Evolutionary conservation across 2,797 vertebrate species (phyloP).

Genomic region (Myotis vivesi): DNA sequence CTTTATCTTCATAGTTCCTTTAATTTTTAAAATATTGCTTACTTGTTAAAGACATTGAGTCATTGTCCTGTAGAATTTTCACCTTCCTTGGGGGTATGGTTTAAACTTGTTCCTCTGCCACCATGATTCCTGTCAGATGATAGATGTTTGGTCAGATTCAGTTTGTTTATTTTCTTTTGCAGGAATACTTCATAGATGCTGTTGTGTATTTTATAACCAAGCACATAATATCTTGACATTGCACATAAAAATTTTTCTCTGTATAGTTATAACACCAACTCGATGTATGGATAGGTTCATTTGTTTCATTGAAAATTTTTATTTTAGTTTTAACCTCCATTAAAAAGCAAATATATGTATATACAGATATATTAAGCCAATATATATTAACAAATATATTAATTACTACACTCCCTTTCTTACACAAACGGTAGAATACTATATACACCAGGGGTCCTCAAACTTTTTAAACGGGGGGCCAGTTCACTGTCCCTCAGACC

Average conservation of each 20-base stretch:
- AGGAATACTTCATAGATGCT: not conserved
- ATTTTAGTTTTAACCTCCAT: not conserved
- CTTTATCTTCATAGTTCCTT: not conserved
- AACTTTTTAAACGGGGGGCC: no score
- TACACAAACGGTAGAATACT: not conserved
- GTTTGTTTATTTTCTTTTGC: not conserved
- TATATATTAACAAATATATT: not conserved
- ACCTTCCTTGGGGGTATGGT: not conserved
- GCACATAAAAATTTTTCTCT: not conserved
- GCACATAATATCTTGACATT: fast-evolving
- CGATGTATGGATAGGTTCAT: not conserved
- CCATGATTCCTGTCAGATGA: not conserved
- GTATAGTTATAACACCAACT: not conserved
- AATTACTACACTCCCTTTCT: not conserved
- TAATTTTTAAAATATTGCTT: not conserved
- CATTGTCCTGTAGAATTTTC: not conserved
- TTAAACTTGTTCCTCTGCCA: not conserved
- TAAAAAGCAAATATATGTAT: not conserved
- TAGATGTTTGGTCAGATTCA: not conserved
- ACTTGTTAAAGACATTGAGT: not conserved
- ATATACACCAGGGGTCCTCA: not conserved
- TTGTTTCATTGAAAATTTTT: not conserved
- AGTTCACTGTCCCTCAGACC: no score
- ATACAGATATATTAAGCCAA: not conserved
- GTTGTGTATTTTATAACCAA: not conserved